Evolutionary conservation across 2,797 vertebrate species (phyloP), one percentile per base, ranked within the genome.

Genomic region (Labroides dimidiatus): DNA sequence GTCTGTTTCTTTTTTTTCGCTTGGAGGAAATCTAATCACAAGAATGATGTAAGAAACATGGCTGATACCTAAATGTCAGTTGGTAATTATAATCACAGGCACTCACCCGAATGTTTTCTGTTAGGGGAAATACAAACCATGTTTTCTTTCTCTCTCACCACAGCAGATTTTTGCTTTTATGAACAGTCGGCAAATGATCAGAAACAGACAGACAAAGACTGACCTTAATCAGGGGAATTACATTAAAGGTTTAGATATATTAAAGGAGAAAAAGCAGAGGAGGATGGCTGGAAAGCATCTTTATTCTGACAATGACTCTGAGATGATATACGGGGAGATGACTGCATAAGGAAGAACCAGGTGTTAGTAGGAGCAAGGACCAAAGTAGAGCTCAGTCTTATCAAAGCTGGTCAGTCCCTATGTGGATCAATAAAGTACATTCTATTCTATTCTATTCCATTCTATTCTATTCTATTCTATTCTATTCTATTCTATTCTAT

Each of bases 121-220:
- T 88, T 84, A 80, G 77, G 76, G 79, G 82, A 91, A 91, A 92
- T 70, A 71, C 50, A 78, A 90, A 74, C 75, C 48, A 72, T 76
- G 64, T 85, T 89, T 88, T 83, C 52, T 51, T 84, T 78, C 63
- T 54, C 63, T 69, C 84, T 67, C 69, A 37, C 51, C 54, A 56
- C 69, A 65, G 78, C 64, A 63, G 65, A 65, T 72, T 65, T 60
- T 63, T 71, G 50, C 77, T 87, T 89, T 89, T 69, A 84, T 79
- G 69, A 82, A 59, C 27, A 64, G 64, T 85, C 78, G 80, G 77
- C 39, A 78, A 81, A 69, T 87, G 78, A 93, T 84, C 87, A 79
- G 79, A 87, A 91, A 84, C 89, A 93, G 91, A 82, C 60, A 75
- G 57, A 64, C 74, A 61, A 84, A 64, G 69, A 58, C 60, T 75